Evolutionary conservation across 2,888 invertebrate species (phyloP), one percentile per base, ranked within the genome.

Genomic region (Nemapogon koenigi): DNA sequence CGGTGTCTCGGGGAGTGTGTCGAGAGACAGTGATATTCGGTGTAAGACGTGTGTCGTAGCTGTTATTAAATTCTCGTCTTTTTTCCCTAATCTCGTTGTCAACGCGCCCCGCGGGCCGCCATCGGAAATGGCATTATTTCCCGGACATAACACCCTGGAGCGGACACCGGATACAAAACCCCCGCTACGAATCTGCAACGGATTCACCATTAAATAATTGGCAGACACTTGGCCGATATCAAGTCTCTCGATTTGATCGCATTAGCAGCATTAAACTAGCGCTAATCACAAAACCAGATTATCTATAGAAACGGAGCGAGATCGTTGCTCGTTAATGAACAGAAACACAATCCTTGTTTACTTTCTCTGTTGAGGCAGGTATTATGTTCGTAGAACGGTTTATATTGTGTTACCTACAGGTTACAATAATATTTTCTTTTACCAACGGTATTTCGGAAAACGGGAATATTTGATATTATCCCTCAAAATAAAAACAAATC

Each of bases 51-150:
- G 58, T 64, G 62, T 60, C 58, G 53, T 56, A 53, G 53, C 54
- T 64, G 65, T 70, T 72, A 70, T 69, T 68, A 68, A 64, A 66
- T 64, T 63, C 62, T 55, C 66, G 62, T 62, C 57, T 63, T 62
- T 63, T 63, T 67, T 59, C 66, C 67, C 59, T 69, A 68, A 71
- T 69, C 62, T 61, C 57, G 62, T 64, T 62, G 62, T 62, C 59
- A 61, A 57, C 58, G 57, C 62, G 59, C 58, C 62, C 67, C 62
- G 62, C 62, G 65, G 69, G 66, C 57, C 59, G 59, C 61, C 69
- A 67, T 69, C 69, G 72, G 71, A 70, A 73, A 73, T 72, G 55
- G 66, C 65, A 72, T 73, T 73, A 75, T 68, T 66, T 63, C 61
- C 59, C 61, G 51, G 52, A 44, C 50, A 52, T 43, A 44, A 40